Conservation (phyloP, 2,797 vertebrate species). For the Macrochelys suwanniensis region DNA sequence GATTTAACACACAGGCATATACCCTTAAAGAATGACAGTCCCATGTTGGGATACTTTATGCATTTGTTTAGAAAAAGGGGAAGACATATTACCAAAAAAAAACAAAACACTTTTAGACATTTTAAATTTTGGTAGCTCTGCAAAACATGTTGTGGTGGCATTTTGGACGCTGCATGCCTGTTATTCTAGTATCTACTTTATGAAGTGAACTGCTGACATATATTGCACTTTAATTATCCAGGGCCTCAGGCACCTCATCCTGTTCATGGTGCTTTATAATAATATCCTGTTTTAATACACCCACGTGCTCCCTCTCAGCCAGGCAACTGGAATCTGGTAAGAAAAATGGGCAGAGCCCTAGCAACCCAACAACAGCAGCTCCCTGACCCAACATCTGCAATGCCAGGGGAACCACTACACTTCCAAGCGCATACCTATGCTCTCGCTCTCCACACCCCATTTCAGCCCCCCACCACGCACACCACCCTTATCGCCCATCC, state of each 20-base stretch:
- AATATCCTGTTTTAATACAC: not conserved
- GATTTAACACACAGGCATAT: not conserved
- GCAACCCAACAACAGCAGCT: not conserved
- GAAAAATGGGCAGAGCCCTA: not conserved
- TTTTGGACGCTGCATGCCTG: not conserved
- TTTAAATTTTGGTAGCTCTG: not conserved
- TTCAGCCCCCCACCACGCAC: accelerated
- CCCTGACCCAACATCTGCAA: slow-evolving; percentile 10
- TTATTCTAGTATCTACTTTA: not conserved
- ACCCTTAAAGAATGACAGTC: not conserved
- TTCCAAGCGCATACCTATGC: accelerated
- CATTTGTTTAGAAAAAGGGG: not conserved
- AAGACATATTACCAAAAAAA: not conserved
- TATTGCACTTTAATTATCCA: not conserved
- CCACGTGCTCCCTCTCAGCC: accelerated
- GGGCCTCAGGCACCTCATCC: not conserved
- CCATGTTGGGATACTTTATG: not conserved
- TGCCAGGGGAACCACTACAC: accelerated
- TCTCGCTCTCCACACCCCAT: not conserved
- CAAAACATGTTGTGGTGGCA: not conserved
- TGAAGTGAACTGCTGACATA: not conserved
- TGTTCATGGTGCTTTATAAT: not conserved
- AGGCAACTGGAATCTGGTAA: not conserved
- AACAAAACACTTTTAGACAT: too few relatives aligned
- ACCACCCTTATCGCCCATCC: not conserved